A percentile compares a stretch with the other conserved stretches of the same genome.
These are phyloP conservation scores for Psilopsiagon aymara DNA, from an alignment of 2,113 vertebrate species.

Conservation along the genomic window DNA sequence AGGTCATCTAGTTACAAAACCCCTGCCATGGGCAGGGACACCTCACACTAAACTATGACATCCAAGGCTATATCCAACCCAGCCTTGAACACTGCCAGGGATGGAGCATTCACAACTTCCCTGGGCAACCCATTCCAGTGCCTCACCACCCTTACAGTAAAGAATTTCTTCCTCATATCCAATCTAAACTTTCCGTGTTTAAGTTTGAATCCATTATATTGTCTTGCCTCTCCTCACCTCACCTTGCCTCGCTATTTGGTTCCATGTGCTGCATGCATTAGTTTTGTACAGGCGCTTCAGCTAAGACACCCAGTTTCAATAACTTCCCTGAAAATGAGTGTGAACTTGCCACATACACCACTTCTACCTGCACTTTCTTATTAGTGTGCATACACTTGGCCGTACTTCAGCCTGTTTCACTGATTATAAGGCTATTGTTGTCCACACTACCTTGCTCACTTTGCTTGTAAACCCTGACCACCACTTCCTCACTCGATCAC, in stretches of 20 bases:
- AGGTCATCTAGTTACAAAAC: too few species aligned
- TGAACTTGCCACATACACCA: neutral
- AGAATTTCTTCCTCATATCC: too few species aligned
- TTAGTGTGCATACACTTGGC: neutral
- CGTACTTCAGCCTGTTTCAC: neutral
- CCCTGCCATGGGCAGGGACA: too few species aligned
- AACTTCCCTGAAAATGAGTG: neutral
- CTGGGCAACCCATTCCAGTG: too few species aligned
- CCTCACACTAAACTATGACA: too few species aligned
- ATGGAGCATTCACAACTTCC: too few species aligned
- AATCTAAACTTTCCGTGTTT: too few species aligned
- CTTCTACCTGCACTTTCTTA: neutral
- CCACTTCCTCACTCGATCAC: accelerated
- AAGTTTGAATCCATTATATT: too few species aligned
- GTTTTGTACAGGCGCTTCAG: neutral
- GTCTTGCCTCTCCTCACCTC: neutral
- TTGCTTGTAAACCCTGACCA: neutral
- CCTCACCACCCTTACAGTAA: too few species aligned
- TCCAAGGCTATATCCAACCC: too few species aligned
- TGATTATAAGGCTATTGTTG: neutral
- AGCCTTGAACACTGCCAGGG: too few species aligned
- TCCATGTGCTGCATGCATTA: neutral
- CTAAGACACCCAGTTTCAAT: neutral
- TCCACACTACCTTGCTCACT: neutral
- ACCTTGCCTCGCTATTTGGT: neutral